Conservation (phyloP, 2,797 vertebrate species). For the Ispidina lecontei region DNA sequence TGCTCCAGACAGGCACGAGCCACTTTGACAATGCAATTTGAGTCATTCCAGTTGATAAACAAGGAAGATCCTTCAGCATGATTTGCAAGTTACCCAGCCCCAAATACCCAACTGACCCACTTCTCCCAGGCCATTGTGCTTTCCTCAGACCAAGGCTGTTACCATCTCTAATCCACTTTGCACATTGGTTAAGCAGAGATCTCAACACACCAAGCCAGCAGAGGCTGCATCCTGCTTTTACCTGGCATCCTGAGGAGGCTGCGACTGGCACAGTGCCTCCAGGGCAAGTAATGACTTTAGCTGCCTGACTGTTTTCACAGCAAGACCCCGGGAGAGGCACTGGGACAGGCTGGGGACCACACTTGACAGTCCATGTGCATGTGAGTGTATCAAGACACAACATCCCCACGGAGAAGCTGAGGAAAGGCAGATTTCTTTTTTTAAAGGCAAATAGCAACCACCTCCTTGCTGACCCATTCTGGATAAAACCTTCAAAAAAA, state of each 20-base stretch:
- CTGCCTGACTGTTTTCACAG: background rate
- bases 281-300: background rate
- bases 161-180: background rate
- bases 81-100: background rate
- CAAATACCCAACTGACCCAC: background rate
- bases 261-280: background rate
- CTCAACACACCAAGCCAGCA: rapidly evolving
- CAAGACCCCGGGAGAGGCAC: background rate
- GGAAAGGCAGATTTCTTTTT: background rate
- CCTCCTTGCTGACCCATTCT: background rate
- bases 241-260: background rate
- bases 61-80: background rate
- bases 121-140: background rate
- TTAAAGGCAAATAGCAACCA: background rate
- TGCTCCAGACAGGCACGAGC: background rate
- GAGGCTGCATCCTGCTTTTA: background rate
- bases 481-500: background rate
- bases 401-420: background rate
- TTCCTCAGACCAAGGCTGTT: background rate
- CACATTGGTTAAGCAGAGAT: background rate
- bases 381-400: background rate
- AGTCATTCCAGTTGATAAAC: background rate
- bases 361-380: background rate
- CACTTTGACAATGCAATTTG: background rate
- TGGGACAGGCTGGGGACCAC: background rate